A percentile compares a stretch with the other conserved stretches of the same genome.
Conservation (phyloP, 2,797 vertebrate species). For the Hypotaenidia philippensis region DNA sequence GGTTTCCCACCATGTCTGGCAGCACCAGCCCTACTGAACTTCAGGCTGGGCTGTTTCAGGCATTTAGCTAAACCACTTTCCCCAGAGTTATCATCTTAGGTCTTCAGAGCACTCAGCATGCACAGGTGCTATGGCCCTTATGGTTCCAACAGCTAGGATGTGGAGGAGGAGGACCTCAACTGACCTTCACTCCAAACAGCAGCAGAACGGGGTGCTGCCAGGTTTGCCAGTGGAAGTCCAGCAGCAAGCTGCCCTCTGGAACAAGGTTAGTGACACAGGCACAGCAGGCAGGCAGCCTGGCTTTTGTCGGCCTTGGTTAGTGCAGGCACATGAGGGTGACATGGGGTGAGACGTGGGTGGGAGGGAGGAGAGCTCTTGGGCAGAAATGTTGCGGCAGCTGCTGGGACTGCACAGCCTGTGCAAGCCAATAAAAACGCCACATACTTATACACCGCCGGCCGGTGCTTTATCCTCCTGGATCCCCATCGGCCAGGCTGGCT, state of each 20-base stretch:
- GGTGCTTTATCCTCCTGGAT: conserved; percentile 76
- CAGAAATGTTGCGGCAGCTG: conserved; percentile 9
- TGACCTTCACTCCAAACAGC: neutral
- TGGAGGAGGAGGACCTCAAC: neutral
- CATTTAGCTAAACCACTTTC: neutral
- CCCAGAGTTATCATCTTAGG: neutral
- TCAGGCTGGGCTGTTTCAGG: neutral
- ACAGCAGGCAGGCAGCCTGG: conserved; percentile 1
- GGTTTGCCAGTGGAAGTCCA: neutral
- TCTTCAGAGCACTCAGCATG: neutral
- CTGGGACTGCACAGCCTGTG: conserved; percentile 43
- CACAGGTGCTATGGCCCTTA: neutral
- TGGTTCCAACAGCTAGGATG: neutral
- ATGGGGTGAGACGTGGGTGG: neutral
- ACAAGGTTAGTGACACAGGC: conserved; percentile 25
- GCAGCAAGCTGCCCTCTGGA: neutral
- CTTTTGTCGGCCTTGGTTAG: neutral
- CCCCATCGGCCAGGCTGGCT: conserved; percentile 52
- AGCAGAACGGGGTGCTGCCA: neutral
- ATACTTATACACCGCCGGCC: conserved; percentile 74
- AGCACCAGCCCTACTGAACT: neutral
- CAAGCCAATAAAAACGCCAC: conserved; percentile 69
- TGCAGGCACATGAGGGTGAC: conserved; percentile 12
- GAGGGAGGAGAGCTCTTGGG: conserved; percentile 29
- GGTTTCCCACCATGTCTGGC: neutral